Conservation (phyloP, 2,113 vertebrate species). For the Psophia crepitans region DNA sequence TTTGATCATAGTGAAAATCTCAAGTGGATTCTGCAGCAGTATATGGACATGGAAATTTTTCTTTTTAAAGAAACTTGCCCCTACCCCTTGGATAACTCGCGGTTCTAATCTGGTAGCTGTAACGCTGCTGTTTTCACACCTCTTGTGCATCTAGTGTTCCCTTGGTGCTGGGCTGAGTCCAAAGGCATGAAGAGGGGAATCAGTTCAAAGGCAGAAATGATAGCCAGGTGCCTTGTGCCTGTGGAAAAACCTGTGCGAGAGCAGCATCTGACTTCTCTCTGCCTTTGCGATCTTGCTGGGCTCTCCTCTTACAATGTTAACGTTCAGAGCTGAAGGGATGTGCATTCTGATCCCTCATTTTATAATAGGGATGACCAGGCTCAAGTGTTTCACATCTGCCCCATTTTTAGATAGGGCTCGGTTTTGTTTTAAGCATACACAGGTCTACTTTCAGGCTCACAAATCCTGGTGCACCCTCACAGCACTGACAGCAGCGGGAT, state of each 20-base stretch:
- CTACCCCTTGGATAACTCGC: not conserved
- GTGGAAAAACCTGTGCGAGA: not conserved
- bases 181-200: not conserved
- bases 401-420: not conserved
- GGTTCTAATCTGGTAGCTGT: slow-evolving; percentile 33
- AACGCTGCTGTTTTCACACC: not conserved
- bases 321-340: not conserved
- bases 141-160: not conserved
- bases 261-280: not conserved
- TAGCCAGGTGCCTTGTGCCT: not conserved
- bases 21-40: not conserved
- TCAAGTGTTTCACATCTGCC: not conserved
- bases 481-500: slow-evolving; percentile 7
- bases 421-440: not conserved
- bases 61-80: not conserved
- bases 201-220: not conserved
- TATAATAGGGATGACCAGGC: not conserved
- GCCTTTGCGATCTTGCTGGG: not conserved
- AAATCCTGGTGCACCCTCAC: not conserved
- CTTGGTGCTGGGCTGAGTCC: not conserved
- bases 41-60: not conserved
- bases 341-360: not conserved
- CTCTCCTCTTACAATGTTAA: not conserved
- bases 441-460: not conserved
- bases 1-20: not conserved